These are phyloP conservation scores for Tholera decimalis DNA, from an alignment of 2,888 invertebrate genomes.

Conservation along the genomic window DNA sequence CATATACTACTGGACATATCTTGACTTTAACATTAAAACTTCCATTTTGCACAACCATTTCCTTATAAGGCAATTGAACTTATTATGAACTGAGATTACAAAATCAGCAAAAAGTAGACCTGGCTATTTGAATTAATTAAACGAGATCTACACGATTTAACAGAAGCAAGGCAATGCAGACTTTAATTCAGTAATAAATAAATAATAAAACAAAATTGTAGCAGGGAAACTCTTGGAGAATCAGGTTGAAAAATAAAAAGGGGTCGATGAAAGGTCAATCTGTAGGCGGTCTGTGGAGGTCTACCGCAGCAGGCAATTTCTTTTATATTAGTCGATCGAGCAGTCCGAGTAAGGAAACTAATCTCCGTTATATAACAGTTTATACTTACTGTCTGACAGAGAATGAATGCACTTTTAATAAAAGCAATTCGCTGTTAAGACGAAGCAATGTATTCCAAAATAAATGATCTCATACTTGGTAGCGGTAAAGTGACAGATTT, in stretches of 20 bases:
- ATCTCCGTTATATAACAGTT: constrained; percentile 48
- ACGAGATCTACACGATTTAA: constrained; percentile 16
- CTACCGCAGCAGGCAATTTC: constrained; percentile 52
- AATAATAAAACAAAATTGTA: constrained; percentile 35
- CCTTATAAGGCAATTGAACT: constrained; percentile 31
- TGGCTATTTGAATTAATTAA: constrained; percentile 1
- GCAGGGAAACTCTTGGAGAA: constrained; percentile 21
- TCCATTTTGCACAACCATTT: constrained; percentile 19
- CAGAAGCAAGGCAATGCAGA: background rate
- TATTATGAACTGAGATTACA: constrained; percentile 15
- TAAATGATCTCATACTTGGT: constrained; percentile 49
- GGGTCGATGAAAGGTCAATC: constrained; percentile 53
- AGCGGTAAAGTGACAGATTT: constrained; percentile 38
- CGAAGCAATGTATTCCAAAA: constrained; percentile 30
- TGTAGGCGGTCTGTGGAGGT: constrained; percentile 37
- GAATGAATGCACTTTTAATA: constrained; percentile 50
- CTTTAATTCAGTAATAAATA: constrained; percentile 30
- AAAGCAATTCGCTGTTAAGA: constrained; percentile 52
- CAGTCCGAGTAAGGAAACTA: constrained; percentile 32
- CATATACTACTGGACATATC: constrained; percentile 18
- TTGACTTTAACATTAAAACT: constrained; percentile 10
- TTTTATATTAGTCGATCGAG: constrained; percentile 43
- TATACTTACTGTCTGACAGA: constrained; percentile 16
- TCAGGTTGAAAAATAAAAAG: constrained; percentile 39
- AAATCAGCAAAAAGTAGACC: constrained; percentile 12